phyloP scores from a whole-genome alignment of 2,888 invertebrate species.

The Troilus luridus region DNA sequence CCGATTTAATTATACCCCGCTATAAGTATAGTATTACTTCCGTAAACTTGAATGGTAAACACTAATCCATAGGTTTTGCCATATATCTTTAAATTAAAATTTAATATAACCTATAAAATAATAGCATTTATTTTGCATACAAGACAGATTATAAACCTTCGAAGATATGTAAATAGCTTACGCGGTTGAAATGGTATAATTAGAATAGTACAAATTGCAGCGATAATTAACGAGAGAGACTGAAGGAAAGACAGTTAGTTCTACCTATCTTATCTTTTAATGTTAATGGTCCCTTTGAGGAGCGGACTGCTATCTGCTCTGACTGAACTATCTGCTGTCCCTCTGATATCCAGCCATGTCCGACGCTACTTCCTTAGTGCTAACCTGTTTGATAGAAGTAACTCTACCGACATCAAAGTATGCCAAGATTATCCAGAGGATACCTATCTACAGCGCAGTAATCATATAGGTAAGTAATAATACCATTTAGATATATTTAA shows the following conservation, averaged over 20 bases:
- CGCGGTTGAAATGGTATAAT: background rate
- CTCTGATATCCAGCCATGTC: background rate
- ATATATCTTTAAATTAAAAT: no score
- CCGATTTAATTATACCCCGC: no score
- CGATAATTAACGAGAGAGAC: conserved; percentile 2
- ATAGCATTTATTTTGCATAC: no score
- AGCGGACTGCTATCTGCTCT: background rate
- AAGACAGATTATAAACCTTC: no score
- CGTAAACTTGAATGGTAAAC: no score
- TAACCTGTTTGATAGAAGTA: background rate
- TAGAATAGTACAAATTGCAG: background rate
- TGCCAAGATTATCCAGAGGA: background rate
- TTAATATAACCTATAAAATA: no score
- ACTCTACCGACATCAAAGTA: background rate
- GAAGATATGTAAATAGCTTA: no score
- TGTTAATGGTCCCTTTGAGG: background rate
- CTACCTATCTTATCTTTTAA: background rate
- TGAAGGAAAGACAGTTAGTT: background rate
- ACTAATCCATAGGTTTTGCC: no score
- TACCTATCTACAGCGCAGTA: no score
- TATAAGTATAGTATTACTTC: no score
- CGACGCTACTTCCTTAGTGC: background rate
- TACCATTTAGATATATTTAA: no score
- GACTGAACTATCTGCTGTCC: background rate
- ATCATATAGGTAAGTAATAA: no score